Base-by-base conservation (phyloP, 2,888 invertebrate genomes). In the Watsonalla binaria region DNA sequence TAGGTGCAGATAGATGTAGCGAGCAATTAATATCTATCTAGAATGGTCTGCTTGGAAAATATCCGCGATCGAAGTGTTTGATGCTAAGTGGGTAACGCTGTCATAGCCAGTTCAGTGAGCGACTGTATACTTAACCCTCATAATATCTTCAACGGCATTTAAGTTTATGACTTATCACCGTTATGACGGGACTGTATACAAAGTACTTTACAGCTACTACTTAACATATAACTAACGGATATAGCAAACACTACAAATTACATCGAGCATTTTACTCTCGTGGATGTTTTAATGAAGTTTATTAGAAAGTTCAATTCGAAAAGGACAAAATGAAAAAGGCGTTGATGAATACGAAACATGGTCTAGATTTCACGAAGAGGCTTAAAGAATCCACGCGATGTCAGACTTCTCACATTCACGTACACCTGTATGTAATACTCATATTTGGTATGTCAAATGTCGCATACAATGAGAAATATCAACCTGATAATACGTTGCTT, bases 401-500 rank as follows among this genome's bases (percentile, higher is more conserved):
- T 49, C 45, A 46, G 13, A 37, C 46, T 52, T 55, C 49, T 45
- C 51, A 54, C 59, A 42, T 51, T 24, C 24, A 24, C 24, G 24
- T 37, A 7, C 46, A 53, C 51, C 45, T 47, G 42, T 54, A 53
- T 7, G 37, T 37, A 7, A 37, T 37, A 37, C 37, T 6, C 37
- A 6, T 37, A 37, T 7, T 54, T 54, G 53, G 51, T 52, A 48
- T 54, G 57, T 55, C 55, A 34, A 34, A 13, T 48, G 42, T 57
- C 8, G 5, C 37, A 52, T 46, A 62, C 58, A 62, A 60, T 60
- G 51, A 66, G 62, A 66, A 65, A 64, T 60, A 55, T 60, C 51
- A 63, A 60, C 57, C 57, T 57, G 58, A 61, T 63, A 63, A 56
- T 45, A 14, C 47, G 52, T 70, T 66, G 59, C 65, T 55, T 55